Base-by-base conservation (phyloP, 2,797 vertebrate genomes). In the Columba guinea region DNA sequence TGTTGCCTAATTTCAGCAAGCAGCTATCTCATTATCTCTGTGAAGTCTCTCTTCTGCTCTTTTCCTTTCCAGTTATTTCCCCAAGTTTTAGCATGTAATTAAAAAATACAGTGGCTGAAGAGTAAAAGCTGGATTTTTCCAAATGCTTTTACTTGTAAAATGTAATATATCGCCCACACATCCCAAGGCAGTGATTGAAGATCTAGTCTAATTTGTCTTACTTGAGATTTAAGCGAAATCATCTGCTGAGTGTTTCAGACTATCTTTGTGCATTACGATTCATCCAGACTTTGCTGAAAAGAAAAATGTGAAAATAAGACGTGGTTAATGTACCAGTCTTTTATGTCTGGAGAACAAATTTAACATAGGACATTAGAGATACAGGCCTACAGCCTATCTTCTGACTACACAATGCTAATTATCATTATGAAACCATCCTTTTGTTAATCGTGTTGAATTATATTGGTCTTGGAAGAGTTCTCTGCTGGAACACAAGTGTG, bases 211-310 rank as follows among this genome's bases (percentile, higher is more conserved):
- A 95, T 97, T 96, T 97, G 93, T 97, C 95, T 97, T 86, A 94
- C 94, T 97, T 97, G 92, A 96, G 71, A 95, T 88, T 95, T 96
- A 94, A 97, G 94, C 58, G 26, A 96, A 97, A 96, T 97, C 91
- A 96, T 95, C 90, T 97, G 96, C 95, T 80, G 91, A 95, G 30
- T 89, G 65, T 96, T 97, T 96, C 85, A 87, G 49, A 90, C 92
- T 97, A 70, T 93, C 96, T 88, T 22, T 58, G 90, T 62, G 68
- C 88, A 49, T 84, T 94, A 75, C 91, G 26, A 96, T 93, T 95
- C 93, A 97, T 96, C 97, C 97, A 94, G 91, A 81, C 87, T 97
- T 39, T 92, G 96, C 89, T 83, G 84, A 80, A 86, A 96, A 95
- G 95, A 96, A 93, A 93, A 94, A 96, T 93, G 92, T 94, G 95